Evolutionary conservation across 2,113 vertebrate species (phyloP), one percentile per base, ranked within the genome.

Genomic region (Orycteropus afer): DNA sequence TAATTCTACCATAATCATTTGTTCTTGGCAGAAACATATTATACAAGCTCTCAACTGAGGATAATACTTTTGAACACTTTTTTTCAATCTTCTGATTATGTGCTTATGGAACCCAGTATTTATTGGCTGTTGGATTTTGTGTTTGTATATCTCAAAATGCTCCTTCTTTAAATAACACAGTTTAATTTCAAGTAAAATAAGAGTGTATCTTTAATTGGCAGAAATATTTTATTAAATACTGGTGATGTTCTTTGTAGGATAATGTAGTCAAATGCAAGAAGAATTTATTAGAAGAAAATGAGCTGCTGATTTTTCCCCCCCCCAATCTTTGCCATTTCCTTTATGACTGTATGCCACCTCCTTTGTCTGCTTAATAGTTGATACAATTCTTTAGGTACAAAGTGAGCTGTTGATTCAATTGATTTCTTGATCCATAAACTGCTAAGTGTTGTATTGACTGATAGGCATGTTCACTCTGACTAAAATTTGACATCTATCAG

Each of bases 21-120:
- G 94, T 96, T 97, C 98, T 98, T 97, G 95, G 94, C 95, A 97
- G 95, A 97, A 97, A 96, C 97, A 89, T 97, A 89, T 95, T 93
- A 71, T 93, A 88, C 91, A 90, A 97, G 95, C 96, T 97, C 97
- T 98, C 90, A 98, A 92, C 91, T 93, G 97, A 97, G 96, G 93
- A 93, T 97, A 97, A 93, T 97, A 97, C 97, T 97, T 89, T 97
- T 97, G 95, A 97, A 96, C 95, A 95, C 87, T 98, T 97, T 98
- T 98, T 98, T 97, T 94, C 95, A 96, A 59, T 80, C 93, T 87
- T 86, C 94, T 97, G 92, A 77, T 96, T 96, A 91, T 94, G 95
- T 97, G 96, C 87, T 95, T 98, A 97, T 90, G 93, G 91, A 97
- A 93, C 95, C 97, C 45, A 78, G 27, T 97, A 71, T 93, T 98